These are phyloP conservation scores for Aquatica leii DNA, from an alignment of 2,888 invertebrate genomes.

Conservation along the genomic window DNA sequence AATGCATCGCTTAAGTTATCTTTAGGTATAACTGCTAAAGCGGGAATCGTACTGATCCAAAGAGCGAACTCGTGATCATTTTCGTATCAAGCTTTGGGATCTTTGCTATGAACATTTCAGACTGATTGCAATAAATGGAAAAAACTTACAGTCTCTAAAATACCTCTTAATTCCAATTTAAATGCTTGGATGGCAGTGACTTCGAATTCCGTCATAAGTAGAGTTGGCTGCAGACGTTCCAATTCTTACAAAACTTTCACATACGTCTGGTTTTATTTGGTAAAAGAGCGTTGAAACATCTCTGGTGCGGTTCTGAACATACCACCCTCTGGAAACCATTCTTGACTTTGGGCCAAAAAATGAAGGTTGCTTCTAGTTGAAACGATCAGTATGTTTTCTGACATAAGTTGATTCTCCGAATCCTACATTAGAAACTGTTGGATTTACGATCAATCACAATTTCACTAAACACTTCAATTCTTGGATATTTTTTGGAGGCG, in stretches of 20 bases:
- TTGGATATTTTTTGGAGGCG: too few relatives aligned
- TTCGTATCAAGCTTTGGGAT: not conserved
- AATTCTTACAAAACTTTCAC: constrained; percentile 5
- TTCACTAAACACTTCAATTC: too few relatives aligned
- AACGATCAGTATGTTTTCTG: not conserved
- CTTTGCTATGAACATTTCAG: too few relatives aligned
- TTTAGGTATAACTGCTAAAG: too few relatives aligned
- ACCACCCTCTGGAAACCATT: not conserved
- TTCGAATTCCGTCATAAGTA: constrained; percentile 11
- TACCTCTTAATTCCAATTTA: not conserved
- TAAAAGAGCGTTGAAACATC: too few relatives aligned
- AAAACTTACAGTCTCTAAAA: not conserved
- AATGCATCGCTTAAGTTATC: not conserved
- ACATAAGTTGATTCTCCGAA: not conserved
- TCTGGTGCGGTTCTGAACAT: constrained; percentile 3
- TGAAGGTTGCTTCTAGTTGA: not conserved
- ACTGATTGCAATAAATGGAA: not conserved
- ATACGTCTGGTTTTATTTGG: not conserved
- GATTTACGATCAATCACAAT: not conserved
- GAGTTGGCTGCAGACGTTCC: not conserved
- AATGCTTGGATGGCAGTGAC: constrained; percentile 10
- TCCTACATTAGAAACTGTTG: not conserved
- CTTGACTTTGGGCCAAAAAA: not conserved
- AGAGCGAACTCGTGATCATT: too few relatives aligned
- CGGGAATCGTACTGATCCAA: too few relatives aligned